Evolutionary conservation across 1,140 invertebrate species (phyloP), one percentile per base, ranked within the genome.

Genomic region (Eufriesea mexicana): DNA sequence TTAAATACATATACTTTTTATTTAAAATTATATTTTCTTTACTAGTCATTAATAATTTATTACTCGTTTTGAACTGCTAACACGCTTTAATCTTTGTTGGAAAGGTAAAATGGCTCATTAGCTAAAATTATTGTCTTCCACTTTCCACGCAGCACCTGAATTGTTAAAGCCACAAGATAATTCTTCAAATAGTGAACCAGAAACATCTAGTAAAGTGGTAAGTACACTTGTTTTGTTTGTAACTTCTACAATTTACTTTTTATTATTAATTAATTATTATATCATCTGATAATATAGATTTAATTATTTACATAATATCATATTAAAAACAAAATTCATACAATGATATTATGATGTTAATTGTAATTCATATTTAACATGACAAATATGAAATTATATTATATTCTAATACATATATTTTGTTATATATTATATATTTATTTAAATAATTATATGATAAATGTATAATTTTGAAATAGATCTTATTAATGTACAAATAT

Each of bases 91-190:
- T 90, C 74, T 88, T 88, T 89, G 67, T 89, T 88, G 84, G 82
- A 88, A 90, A 87, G 72, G 86, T 87, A 83, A 88, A 84, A 68
- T 89, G 84, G 77, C 67, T 68, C 84, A 88, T 79, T 89, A 89
- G 79, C 79, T 90, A 89, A 91, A 76, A 89, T 85, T 74, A 86
- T 83, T 66, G 79, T 91, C 86, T 90, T 91, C 83, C 79, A 86
- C 78, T 89, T 91, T 91, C 74, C 82, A 88, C 84, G 86, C 86
- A 92, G 92, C 88, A 86, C 70, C 86, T 68, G 86, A 88, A 42
- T 77, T 79, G 73, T 86, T 86, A 55, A 90, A 88, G 70, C 86
- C 81, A 71, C 86, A 86, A 51, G 85, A 80, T 73, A 89, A 91
- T 86, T 91, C 87, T 79, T 86, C 83, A 25, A 89, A 91, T 79